Percentiles rank a stretch among this genome's conserved stretches.
These are phyloP conservation scores for Lobophora halterata DNA, from an alignment of 2,888 invertebrate genomes.

Conservation along the genomic window DNA sequence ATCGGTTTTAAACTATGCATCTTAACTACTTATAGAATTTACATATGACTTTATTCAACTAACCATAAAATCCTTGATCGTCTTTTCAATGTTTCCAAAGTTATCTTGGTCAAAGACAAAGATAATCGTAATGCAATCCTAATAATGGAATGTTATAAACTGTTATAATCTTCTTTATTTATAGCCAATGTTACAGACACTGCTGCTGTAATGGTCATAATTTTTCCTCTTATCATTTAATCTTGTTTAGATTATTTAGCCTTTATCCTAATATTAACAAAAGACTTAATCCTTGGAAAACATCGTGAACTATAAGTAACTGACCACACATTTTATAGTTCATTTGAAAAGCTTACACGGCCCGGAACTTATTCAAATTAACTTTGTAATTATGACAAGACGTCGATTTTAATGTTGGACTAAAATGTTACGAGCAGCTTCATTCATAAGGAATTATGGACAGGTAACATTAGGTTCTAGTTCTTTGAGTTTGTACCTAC, in stretches of 20 bases:
- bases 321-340: too few species aligned
- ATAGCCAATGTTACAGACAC: conserved; percentile 54
- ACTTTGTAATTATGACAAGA: conserved; percentile 4
- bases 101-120: conserved; percentile 8
- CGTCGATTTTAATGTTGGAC: conserved; percentile 40
- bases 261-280: conserved; percentile 56
- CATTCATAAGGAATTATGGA: conserved; percentile 66
- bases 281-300: conserved; percentile 50
- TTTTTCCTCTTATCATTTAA: conserved; percentile 56
- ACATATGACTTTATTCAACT: too few species aligned
- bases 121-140: conserved; percentile 27
- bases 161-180: conserved; percentile 51
- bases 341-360: too few species aligned
- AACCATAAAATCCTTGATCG: neutral
- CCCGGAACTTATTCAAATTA: neutral
- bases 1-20: too few species aligned
- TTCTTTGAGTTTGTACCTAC: conserved; percentile 8
- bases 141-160: conserved; percentile 44
- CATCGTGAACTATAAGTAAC: conserved; percentile 55
- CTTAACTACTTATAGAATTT: too few species aligned
- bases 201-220: conserved; percentile 48
- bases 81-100: conserved; percentile 3
- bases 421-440: conserved; percentile 69
- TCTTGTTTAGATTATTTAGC: conserved; percentile 56
- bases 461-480: conserved; percentile 52